Conservation (phyloP, 2,888 invertebrate species). For the Drosophila demipolita region DNA sequence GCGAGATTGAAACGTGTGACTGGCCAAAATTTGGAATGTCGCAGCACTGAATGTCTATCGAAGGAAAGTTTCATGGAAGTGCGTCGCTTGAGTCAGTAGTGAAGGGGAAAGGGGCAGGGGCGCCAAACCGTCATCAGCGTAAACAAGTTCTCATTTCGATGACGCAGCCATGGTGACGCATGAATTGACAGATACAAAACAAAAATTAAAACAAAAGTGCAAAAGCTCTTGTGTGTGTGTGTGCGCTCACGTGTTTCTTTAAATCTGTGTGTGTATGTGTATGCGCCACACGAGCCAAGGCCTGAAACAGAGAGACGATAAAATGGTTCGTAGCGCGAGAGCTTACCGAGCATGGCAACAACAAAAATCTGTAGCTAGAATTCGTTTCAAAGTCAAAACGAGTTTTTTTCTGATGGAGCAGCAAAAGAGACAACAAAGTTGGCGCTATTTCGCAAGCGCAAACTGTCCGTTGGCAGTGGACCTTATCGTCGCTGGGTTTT, state of each 20-base stretch:
- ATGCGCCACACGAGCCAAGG: constrained; percentile 38
- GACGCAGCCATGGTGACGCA: constrained; percentile 72
- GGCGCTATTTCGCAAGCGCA: constrained; percentile 50
- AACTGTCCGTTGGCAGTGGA: constrained; percentile 47
- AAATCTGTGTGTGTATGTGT: background rate
- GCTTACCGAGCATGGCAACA: constrained; percentile 71
- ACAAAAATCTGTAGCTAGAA: constrained; percentile 57
- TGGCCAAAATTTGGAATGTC: constrained; percentile 51
- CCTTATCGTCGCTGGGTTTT: constrained; percentile 53
- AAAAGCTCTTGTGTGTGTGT: constrained; percentile 1
- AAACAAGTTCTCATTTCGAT: constrained; percentile 56
- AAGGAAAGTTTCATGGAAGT: constrained; percentile 7
- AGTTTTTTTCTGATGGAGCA: constrained; percentile 48
- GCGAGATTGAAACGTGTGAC: constrained; percentile 46
- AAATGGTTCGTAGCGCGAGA: constrained; percentile 30
- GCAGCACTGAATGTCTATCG: constrained; percentile 21
- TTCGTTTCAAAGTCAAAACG: constrained; percentile 47
- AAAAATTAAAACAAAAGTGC: constrained; percentile 4
- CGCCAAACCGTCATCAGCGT: constrained; percentile 51
- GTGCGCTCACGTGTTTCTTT: constrained; percentile 6
- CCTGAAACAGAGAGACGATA: constrained; percentile 31
- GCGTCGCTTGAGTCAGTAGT: background rate
- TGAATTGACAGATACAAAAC: constrained; percentile 22
- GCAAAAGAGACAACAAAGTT: constrained; percentile 30
- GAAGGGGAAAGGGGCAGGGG: background rate